Percentiles rank a stretch among this genome's conserved stretches.
Conservation (phyloP, 2,888 invertebrate species). For the Priocnemis perturbator region DNA sequence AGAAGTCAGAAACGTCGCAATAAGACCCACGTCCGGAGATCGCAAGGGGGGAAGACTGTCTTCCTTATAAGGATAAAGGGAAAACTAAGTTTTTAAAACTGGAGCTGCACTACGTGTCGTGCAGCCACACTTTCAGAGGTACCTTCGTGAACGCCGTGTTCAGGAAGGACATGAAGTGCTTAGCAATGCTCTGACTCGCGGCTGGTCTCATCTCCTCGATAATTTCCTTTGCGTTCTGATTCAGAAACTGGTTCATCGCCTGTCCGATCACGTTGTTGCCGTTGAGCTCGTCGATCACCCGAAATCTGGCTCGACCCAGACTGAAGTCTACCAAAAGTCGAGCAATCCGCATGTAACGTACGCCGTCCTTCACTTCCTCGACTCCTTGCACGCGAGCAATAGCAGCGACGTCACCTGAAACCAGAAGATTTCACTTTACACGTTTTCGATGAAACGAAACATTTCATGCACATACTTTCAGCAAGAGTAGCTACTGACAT, state of each 20-base stretch:
- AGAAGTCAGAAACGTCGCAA: no score
- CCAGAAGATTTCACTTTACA: not conserved
- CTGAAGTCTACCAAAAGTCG: constrained; percentile 84
- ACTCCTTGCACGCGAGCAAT: constrained; percentile 84
- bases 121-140: constrained; percentile 84
- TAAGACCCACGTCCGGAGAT: no score
- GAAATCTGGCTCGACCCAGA: constrained; percentile 82
- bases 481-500: not conserved
- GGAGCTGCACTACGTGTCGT: constrained; percentile 53
- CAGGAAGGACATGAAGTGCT: constrained; percentile 84
- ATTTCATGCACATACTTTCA: not conserved
- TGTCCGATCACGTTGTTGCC: constrained; percentile 87
- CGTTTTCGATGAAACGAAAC: no score
- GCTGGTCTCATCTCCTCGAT: constrained; percentile 90
- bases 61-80: no score
- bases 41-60: no score
- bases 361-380: constrained; percentile 79
- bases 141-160: constrained; percentile 84
- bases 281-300: constrained; percentile 84
- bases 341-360: constrained; percentile 83
- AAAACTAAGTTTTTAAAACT: no score
- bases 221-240: constrained; percentile 87
- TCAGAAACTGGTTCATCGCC: constrained; percentile 90
- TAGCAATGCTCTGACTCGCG: constrained; percentile 83
- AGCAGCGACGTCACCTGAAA: constrained; percentile 83